Base-by-base conservation (phyloP, 1,140 invertebrate species). In the Penaeus chinensis region DNA sequence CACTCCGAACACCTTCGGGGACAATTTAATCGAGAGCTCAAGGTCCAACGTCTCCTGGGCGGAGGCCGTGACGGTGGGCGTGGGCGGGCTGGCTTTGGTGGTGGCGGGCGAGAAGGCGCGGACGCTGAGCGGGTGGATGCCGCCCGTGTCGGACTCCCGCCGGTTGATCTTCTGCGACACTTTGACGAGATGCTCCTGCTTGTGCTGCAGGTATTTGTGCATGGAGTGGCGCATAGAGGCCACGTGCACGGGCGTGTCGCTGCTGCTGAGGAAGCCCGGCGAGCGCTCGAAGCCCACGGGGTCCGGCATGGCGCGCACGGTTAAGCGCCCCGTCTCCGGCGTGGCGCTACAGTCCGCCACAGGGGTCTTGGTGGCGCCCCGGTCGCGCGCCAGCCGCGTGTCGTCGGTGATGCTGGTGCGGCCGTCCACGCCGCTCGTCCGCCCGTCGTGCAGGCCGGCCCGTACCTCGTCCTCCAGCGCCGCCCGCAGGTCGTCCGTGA, bases 291-390 rank as follows among this genome's bases (percentile, higher is more conserved):
- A 90, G 27, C 91, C 91, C 20, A 92, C 91, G 2, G 92, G 92
- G 89, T 92, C 92, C 32, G 93, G 88, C 93, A 94, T 94, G 37
- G 93, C 93, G 24, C 93, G 92, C 4, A 94, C 93, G 61, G 93
- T 93, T 37, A 94, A 84, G 37, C 93, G 89, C 61, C 88, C 84
- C 18, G 77, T 62, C n/a, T 88, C 90, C 20, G 85, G 84, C 19
- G 85, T 74, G 24, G 69, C 77, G 11, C 80, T 77, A 37, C 89
- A 84, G 10, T 90, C 89, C 8, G 32, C 83, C 7, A 83, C 78
- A 20, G 89, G 85, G 3, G 89, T 88, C 32, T 83, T 86, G 54
- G 61, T 86, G 61, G 69, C 63, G 19, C 62, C 78, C 22, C 84
- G 62, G 8, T 86, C 84, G 62, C 84, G 32, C 11, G 82, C 81